Evolutionary conservation across 2,888 invertebrate genomes (phyloP).

Genomic region (Junonia oenone): DNA sequence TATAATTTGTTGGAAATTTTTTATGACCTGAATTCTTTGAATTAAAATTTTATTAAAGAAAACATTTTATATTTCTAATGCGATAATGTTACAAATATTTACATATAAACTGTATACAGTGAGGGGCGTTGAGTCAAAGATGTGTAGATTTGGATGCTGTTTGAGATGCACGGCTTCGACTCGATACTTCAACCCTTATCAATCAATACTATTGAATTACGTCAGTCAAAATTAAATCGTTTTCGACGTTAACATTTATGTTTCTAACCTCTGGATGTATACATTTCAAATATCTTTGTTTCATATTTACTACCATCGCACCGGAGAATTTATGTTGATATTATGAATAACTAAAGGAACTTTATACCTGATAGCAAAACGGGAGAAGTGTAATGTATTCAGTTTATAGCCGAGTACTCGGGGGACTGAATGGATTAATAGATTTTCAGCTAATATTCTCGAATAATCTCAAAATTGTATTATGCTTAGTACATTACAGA

Average conservation of each 20-base stretch:
- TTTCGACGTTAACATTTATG: slow-evolving; percentile 8
- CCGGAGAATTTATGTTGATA: slow-evolving; percentile 19
- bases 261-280: slow-evolving; percentile 2
- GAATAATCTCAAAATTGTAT: background rate
- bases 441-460: slow-evolving; percentile 1
- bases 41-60: background rate
- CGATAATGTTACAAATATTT: background rate
- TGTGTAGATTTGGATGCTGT: background rate
- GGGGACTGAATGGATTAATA: slow-evolving; percentile 8
- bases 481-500: background rate
- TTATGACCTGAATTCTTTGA: background rate
- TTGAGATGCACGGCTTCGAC: slow-evolving; percentile 17
- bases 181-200: slow-evolving; percentile 16
- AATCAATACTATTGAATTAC: slow-evolving; percentile 19
- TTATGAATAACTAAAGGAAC: slow-evolving; percentile 17
- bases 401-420: slow-evolving; percentile 11
- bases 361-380: slow-evolving; percentile 10
- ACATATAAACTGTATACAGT: background rate
- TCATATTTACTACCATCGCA: slow-evolving; percentile 11
- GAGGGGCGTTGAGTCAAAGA: background rate
- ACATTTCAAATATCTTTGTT: slow-evolving; percentile 15
- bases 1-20: slow-evolving; percentile 1
- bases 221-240: slow-evolving; percentile 18
- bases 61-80: background rate
- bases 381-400: slow-evolving; percentile 12